These are phyloP conservation scores for Rutilus rutilus DNA, from an alignment of 2,113 vertebrate species.

Conservation along the genomic window DNA sequence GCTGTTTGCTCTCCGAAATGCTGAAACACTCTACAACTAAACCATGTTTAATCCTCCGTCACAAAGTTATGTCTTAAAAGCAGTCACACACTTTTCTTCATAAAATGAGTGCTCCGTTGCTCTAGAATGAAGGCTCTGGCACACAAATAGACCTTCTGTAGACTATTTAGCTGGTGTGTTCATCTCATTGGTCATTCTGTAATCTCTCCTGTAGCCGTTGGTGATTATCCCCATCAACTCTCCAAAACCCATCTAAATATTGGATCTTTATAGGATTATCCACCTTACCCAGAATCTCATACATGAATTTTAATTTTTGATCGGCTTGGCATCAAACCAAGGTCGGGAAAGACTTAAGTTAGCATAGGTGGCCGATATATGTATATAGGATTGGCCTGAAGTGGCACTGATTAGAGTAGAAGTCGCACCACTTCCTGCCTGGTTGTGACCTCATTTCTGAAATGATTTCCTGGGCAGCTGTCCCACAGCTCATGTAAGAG, in stretches of 20 bases:
- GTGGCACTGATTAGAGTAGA: conserved; percentile 36
- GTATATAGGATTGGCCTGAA: conserved; percentile 36
- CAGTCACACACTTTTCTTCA: not conserved
- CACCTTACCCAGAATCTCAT: conserved; percentile 53
- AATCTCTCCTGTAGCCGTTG: conserved; percentile 65
- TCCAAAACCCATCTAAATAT: conserved; percentile 69
- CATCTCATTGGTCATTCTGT: conserved; percentile 45
- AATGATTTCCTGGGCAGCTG: conserved; percentile 35
- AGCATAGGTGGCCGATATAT: conserved; percentile 10
- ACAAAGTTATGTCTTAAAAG: not conserved
- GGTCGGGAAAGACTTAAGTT: conserved; percentile 66
- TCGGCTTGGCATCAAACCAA: conserved; percentile 60
- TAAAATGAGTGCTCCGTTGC: not conserved
- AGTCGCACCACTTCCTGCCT: not conserved
- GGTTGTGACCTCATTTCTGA: conserved; percentile 43
- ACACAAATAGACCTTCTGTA: not conserved
- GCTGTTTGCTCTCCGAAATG: not conserved
- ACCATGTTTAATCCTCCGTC: conserved; percentile 1
- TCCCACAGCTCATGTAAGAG: conserved; percentile 37
- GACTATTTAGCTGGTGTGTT: not conserved
- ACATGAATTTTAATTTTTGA: conserved; percentile 63
- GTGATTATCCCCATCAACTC: conserved; percentile 66
- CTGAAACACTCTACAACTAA: not conserved
- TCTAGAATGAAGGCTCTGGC: not conserved
- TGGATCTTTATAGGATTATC: conserved; percentile 73